Percentiles rank a stretch among this genome's conserved stretches.
phyloP scores from a whole-genome alignment of 1,140 invertebrate species.

The Centruroides vittatus region DNA sequence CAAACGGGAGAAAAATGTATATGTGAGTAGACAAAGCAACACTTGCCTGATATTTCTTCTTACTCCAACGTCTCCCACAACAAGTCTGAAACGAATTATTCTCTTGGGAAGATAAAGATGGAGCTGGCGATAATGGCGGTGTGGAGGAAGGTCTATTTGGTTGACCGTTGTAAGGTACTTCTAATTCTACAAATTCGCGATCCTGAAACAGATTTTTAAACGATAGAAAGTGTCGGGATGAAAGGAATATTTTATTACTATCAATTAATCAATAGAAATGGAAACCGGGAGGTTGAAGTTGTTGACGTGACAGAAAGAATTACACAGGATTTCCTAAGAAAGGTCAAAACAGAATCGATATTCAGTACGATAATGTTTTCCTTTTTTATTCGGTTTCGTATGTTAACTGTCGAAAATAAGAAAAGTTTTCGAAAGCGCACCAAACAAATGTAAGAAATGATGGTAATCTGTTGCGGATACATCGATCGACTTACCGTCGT shows the following conservation, averaged over 20 bases:
- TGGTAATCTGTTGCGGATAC: too few species aligned
- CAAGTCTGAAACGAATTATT: constrained; percentile 2
- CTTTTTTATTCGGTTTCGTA: too few species aligned
- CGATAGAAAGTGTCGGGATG: constrained; percentile 8
- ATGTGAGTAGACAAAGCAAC: not conserved
- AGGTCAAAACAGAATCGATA: too few species aligned
- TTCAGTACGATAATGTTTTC: too few species aligned
- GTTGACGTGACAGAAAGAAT: too few species aligned
- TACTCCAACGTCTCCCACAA: constrained; percentile 4
- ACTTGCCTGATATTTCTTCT: constrained; percentile 17
- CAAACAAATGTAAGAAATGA: too few species aligned
- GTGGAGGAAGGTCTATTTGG: constrained; percentile 62
- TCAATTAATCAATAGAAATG: too few species aligned
- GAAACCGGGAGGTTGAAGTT: too few species aligned
- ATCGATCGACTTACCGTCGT: constrained; percentile 63
- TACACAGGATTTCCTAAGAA: too few species aligned
- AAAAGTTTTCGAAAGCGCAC: too few species aligned
- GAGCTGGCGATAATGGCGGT: constrained; percentile 63
- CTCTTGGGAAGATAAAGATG: constrained; percentile 30
- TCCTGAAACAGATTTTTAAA: constrained; percentile 46
- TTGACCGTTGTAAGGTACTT: constrained; percentile 82
- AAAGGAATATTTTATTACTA: not conserved
- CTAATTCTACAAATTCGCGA: constrained; percentile 91
- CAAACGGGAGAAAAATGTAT: too few species aligned
- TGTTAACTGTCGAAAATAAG: too few species aligned